These are phyloP conservation scores for Halichoeres trimaculatus DNA, from an alignment of 2,113 vertebrate genomes.

Conservation along the genomic window DNA sequence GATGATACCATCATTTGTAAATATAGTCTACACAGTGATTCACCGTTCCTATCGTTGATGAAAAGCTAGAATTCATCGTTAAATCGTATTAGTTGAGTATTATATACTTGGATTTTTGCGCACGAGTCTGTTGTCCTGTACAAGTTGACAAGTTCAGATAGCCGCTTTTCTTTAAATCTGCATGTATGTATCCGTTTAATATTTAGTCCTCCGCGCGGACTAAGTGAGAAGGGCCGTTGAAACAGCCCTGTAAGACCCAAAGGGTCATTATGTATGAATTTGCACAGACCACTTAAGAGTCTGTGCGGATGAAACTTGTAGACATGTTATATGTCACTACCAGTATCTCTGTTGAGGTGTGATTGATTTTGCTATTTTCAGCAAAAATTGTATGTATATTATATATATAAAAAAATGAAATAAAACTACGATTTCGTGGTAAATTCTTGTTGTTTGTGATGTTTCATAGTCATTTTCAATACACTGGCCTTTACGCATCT, in stretches of 20 bases:
- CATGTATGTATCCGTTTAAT: constrained; percentile 80
- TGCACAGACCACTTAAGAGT: constrained; percentile 74
- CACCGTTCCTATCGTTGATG: constrained; percentile 47
- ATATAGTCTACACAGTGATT: constrained; percentile 44
- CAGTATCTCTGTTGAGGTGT: constrained; percentile 76
- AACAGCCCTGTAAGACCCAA: constrained; percentile 86
- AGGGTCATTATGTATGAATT: constrained; percentile 81
- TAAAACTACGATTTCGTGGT: constrained; percentile 70
- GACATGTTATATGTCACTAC: constrained; percentile 72
- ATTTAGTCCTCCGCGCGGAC: constrained; percentile 80
- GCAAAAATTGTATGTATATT: constrained; percentile 68
- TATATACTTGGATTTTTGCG: constrained; percentile 76
- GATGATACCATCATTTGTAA: constrained; percentile 47
- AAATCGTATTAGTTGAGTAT: constrained; percentile 73
- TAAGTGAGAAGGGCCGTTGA: constrained; percentile 79
- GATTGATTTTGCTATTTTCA: constrained; percentile 60
- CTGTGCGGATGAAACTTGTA: constrained; percentile 77
- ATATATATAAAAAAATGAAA: constrained; percentile 63
- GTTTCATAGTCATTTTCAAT: no score
- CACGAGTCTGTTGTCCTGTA: constrained; percentile 74
- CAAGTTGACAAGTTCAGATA: constrained; percentile 73
- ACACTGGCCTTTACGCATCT: no score
- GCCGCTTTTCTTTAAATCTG: constrained; percentile 78
- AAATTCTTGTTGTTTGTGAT: constrained; percentile 8
- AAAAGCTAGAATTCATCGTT: constrained; percentile 58